Conservation (phyloP, 1,140 invertebrate species). For the Tyrophagus putrescentiae region DNA sequence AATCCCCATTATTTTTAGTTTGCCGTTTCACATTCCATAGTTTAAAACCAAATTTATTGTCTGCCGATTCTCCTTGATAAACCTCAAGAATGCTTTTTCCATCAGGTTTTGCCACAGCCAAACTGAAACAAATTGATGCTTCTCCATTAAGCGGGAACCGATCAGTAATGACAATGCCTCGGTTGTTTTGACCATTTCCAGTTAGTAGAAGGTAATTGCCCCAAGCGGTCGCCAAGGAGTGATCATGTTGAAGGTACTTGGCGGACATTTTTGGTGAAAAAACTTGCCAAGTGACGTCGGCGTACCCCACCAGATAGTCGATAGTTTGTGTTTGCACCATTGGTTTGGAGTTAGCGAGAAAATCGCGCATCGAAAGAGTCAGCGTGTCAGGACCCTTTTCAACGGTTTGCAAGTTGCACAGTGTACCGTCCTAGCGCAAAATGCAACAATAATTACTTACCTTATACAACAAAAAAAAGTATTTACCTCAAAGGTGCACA, state of each 20-base stretch:
- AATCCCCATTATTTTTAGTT: background rate
- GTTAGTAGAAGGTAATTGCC: background rate
- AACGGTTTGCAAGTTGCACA: no score
- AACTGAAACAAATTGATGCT: background rate
- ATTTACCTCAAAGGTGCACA: no score
- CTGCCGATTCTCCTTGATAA: background rate
- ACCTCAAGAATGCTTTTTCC: background rate
- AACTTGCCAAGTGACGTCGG: background rate
- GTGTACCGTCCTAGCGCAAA: no score
- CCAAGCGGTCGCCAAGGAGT: background rate
- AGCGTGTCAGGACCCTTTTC: no score
- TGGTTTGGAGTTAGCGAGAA: no score
- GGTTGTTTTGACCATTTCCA: background rate
- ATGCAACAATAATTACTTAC: background rate
- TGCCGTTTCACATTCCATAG: background rate
- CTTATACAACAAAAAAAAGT: background rate
- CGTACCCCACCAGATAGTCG: background rate
- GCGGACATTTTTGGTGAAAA: background rate
- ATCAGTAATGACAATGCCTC: background rate
- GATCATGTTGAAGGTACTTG: background rate
- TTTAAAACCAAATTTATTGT: background rate
- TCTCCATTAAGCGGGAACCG: background rate
- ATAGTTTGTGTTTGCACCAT: background rate
- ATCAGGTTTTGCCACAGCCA: background rate
- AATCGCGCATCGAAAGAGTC: no score